phyloP scores from a whole-genome alignment of 2,113 vertebrate genomes.

The Gracilinanus agilis region DNA sequence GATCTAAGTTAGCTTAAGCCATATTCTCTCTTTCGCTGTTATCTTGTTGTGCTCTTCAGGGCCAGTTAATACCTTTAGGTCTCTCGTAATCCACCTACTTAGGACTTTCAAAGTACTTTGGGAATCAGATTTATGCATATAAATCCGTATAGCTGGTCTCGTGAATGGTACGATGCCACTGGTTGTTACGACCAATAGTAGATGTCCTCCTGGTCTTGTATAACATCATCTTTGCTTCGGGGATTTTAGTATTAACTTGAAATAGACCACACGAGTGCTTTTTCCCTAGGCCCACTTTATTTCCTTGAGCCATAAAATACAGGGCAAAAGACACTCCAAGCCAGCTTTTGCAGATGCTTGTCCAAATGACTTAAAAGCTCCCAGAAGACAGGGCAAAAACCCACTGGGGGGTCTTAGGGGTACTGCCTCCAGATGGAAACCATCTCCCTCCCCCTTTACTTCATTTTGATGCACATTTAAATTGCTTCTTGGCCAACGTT shows the following conservation, averaged over 20 bases:
- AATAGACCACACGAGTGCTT: neutral
- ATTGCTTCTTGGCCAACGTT: neutral
- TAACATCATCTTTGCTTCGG: neutral
- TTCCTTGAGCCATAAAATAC: constrained; percentile 15
- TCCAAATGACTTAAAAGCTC: neutral
- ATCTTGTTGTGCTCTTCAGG: too few relatives aligned
- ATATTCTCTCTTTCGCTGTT: neutral
- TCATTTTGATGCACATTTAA: neutral
- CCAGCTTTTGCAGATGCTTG: neutral
- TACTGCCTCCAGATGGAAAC: neutral
- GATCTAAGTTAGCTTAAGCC: neutral
- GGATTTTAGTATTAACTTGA: neutral
- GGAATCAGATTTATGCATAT: neutral
- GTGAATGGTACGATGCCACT: neutral
- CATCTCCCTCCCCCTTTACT: neutral
- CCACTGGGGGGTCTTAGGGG: too few relatives aligned
- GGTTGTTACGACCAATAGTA: neutral
- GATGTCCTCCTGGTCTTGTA: neutral
- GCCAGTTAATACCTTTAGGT: neutral
- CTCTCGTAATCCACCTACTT: neutral
- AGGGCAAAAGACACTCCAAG: neutral
- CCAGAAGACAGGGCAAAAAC: neutral
- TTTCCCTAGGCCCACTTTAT: neutral
- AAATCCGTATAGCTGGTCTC: neutral
- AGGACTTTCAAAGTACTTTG: neutral